phyloP scores from a whole-genome alignment of 2,888 invertebrate species.

The Plagodis pulveraria region DNA sequence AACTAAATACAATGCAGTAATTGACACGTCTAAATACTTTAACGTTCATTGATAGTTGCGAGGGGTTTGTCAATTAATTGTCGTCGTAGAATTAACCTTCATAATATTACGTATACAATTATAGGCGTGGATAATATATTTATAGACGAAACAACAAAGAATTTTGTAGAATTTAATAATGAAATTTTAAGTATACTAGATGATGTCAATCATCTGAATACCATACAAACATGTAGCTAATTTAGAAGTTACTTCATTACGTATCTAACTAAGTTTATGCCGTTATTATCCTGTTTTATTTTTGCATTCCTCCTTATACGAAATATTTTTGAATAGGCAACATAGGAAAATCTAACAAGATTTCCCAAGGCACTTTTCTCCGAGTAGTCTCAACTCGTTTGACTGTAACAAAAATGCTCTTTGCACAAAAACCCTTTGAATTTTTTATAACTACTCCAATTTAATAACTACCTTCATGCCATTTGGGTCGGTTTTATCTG shows the following conservation, averaged over 20 bases:
- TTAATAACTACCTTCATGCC: constrained; percentile 27
- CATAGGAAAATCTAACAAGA: constrained; percentile 14
- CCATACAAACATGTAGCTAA: too few relatives aligned
- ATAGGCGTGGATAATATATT: too few relatives aligned
- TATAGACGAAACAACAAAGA: too few relatives aligned
- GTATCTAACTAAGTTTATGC: too few relatives aligned
- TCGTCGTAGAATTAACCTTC: too few relatives aligned
- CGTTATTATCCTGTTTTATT: background rate
- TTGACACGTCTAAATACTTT: too few relatives aligned
- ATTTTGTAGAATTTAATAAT: too few relatives aligned
- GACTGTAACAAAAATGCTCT: constrained; percentile 26
- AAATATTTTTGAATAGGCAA: background rate
- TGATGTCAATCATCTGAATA: too few relatives aligned
- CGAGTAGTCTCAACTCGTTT: constrained; percentile 54
- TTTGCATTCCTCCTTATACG: background rate
- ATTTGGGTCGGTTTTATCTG: constrained; percentile 28
- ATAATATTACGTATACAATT: too few relatives aligned
- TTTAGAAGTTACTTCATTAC: too few relatives aligned
- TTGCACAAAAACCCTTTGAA: constrained; percentile 30
- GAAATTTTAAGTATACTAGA: too few relatives aligned
- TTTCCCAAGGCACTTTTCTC: constrained; percentile 20
- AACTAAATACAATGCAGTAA: constrained; percentile 3
- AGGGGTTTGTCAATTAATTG: background rate
- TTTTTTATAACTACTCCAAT: constrained; percentile 31
- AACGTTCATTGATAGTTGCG: background rate